These are phyloP conservation scores for Hafferia zeledoni DNA, from an alignment of 2,797 vertebrate genomes.

Conservation along the genomic window DNA sequence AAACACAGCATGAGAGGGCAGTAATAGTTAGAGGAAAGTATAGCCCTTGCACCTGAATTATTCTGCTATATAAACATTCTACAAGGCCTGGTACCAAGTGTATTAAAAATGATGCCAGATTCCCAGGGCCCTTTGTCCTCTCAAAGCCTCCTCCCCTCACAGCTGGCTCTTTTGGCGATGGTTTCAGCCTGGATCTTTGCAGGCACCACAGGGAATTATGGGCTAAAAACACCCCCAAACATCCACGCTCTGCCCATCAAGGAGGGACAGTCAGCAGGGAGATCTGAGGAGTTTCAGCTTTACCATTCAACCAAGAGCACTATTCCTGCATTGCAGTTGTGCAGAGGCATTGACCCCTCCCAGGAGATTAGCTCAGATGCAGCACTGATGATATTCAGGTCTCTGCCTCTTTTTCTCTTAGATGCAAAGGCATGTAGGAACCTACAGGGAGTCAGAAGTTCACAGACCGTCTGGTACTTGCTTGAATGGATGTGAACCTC, in stretches of 20 bases:
- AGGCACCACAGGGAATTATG: fast-evolving
- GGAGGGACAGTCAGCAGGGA: not conserved
- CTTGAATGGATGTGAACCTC: constrained; percentile 49
- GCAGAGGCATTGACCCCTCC: not conserved
- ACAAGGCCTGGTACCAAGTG: constrained; percentile 9
- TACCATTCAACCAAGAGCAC: not conserved
- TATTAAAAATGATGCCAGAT: constrained; percentile 34
- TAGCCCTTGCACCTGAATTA: not conserved
- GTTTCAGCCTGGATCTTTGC: not conserved
- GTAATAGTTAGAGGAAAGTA: not conserved
- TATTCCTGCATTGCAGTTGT: not conserved
- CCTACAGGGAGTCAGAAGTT: constrained; percentile 53
- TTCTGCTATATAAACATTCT: constrained; percentile 12
- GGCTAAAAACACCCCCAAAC: not conserved
- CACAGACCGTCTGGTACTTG: constrained; percentile 23
- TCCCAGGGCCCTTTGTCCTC: constrained; percentile 28
- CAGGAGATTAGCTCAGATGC: not conserved
- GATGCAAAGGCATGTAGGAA: not conserved
- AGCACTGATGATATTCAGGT: not conserved
- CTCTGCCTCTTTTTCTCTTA: not conserved
- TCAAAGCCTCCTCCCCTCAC: not conserved
- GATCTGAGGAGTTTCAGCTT: not conserved
- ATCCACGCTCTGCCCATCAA: not conserved
- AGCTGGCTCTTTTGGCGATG: not conserved
- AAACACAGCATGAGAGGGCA: not conserved